A percentile compares a stretch with the other conserved stretches of the same genome.
Evolutionary conservation across 2,113 vertebrate genomes (phyloP).

Genomic region (Ibidorhyncha struthersii): DNA sequence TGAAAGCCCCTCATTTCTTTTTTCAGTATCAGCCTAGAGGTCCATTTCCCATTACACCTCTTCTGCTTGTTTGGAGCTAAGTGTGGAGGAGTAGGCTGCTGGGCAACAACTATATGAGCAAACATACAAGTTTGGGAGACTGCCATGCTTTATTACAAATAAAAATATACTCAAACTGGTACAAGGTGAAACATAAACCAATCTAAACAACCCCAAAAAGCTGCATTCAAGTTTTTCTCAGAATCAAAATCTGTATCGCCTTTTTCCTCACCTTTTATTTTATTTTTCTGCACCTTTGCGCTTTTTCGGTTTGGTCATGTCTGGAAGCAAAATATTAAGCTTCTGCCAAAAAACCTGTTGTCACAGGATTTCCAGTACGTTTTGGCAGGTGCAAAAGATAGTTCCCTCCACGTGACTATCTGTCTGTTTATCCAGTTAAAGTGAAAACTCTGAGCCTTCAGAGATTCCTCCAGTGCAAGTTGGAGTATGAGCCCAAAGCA

Average conservation of each 20-base stretch:
- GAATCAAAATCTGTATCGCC: background rate
- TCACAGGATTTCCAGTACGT: background rate
- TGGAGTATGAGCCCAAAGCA: background rate
- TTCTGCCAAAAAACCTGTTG: background rate
- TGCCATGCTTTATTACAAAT: background rate
- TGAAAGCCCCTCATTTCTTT: background rate
- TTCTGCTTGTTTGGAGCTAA: background rate
- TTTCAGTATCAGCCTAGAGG: background rate
- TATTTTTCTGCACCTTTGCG: background rate
- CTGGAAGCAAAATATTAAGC: background rate
- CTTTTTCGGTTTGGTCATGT: background rate
- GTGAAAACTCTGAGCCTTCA: background rate
- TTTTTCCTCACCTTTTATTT: background rate
- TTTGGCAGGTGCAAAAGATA: slow-evolving; percentile 7
- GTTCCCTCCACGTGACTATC: background rate
- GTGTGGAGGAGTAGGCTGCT: background rate
- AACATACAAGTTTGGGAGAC: background rate
- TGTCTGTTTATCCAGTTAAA: background rate
- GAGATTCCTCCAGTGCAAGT: background rate
- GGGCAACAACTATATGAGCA: background rate
- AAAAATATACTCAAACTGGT: background rate
- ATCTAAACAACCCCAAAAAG: background rate
- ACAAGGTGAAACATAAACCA: background rate
- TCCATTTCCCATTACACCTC: background rate
- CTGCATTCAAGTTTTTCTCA: background rate